These are phyloP conservation scores for Chauna torquata DNA, from an alignment of 2,113 vertebrate genomes.

Conservation along the genomic window DNA sequence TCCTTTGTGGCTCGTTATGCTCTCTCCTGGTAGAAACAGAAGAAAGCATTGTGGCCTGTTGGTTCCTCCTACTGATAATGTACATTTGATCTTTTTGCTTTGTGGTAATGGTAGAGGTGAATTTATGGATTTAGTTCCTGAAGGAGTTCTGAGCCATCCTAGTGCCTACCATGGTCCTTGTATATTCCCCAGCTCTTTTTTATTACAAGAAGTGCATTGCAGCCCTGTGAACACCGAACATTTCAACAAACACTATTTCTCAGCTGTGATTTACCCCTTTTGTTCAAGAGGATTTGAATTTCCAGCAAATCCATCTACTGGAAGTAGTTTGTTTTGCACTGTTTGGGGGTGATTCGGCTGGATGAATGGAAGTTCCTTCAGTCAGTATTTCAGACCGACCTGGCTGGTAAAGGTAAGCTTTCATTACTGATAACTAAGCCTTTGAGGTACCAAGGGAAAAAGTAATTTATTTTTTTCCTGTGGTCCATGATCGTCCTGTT, in stretches of 20 bases:
- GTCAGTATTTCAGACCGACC: not conserved
- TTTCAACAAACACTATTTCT: not conserved
- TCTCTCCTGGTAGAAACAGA: not conserved
- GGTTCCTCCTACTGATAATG: conserved; percentile 1
- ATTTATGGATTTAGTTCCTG: conserved; percentile 43
- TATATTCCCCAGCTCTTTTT: not conserved
- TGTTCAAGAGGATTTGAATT: conserved; percentile 14
- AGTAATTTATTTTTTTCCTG: not conserved
- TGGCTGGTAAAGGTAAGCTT: not conserved
- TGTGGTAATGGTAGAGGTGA: not conserved
- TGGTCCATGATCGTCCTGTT: accelerated
- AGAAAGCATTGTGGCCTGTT: not conserved
- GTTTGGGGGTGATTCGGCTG: not conserved
- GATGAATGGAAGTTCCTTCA: not conserved
- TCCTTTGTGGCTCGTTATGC: not conserved
- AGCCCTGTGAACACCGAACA: not conserved
- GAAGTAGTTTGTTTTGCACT: not conserved
- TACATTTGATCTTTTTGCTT: conserved; percentile 29
- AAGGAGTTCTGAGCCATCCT: not conserved
- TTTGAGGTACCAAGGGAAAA: not conserved
- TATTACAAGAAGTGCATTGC: not conserved
- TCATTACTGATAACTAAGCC: not conserved
- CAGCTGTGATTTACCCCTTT: not conserved
- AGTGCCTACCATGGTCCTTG: not conserved
- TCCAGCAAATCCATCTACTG: not conserved